Evolutionary conservation across 1,140 invertebrate species (phyloP).

Genomic region (Theocolax elegans): DNA sequence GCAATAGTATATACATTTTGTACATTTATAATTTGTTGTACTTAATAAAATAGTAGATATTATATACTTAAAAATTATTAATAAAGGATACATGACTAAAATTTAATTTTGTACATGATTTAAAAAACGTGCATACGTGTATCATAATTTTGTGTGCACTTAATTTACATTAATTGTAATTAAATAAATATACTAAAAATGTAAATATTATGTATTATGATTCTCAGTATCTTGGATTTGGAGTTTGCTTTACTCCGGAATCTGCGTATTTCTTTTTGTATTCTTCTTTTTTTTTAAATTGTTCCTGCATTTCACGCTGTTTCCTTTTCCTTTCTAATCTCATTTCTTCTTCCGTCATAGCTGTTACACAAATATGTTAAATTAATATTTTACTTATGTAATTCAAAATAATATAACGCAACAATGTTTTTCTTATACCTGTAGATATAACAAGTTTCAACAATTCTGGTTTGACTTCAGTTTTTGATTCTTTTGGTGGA

Average conservation of each 20-base stretch:
- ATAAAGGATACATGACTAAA: background rate
- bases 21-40: background rate
- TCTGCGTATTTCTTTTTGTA: constrained; percentile 16
- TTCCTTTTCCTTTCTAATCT: constrained; percentile 46
- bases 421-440: constrained; percentile 2
- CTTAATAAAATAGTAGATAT: background rate
- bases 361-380: constrained; percentile 6
- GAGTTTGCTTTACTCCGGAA: background rate
- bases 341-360: constrained; percentile 45
- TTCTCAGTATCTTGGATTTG: constrained; percentile 35
- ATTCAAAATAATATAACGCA: background rate
- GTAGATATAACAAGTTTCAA: background rate
- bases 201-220: too few relatives aligned
- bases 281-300: constrained; percentile 44
- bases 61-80: background rate
- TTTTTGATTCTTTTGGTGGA: background rate
- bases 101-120: background rate
- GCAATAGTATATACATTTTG: background rate
- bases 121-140: background rate
- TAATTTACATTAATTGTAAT: too few relatives aligned
- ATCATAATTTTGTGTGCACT: background rate
- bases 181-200: background rate
- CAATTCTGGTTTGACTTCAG: constrained; percentile 5
- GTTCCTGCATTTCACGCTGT: constrained; percentile 47
- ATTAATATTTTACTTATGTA: background rate